These are phyloP conservation scores for Ranitomeya imitator DNA, from an alignment of 2,113 vertebrate species.

Conservation along the genomic window DNA sequence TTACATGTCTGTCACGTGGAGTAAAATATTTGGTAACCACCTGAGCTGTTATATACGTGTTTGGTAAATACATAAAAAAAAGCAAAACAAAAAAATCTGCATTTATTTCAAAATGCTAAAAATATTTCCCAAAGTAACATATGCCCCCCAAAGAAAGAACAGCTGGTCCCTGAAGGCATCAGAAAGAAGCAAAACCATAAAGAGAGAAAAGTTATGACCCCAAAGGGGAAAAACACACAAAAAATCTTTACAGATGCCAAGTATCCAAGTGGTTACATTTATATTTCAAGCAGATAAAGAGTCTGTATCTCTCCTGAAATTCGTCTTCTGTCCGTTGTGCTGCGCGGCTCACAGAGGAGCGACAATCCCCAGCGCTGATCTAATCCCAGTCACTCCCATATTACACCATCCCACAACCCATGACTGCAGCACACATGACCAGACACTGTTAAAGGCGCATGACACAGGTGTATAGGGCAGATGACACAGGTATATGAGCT, in stretches of 20 bases:
- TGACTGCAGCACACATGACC: constrained; percentile 14
- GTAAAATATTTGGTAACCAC: no score
- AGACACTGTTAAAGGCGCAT: not conserved
- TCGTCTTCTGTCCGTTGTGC: no score
- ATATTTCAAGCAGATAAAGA: not conserved
- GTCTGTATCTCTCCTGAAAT: not conserved
- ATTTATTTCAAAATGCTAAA: no score
- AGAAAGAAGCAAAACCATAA: no score
- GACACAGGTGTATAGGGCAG: constrained; percentile 1
- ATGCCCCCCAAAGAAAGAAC: no score
- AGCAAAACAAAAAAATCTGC: no score
- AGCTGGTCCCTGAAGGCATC: no score
- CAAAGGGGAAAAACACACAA: not conserved
- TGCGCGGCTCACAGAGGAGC: not conserved
- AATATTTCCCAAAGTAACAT: no score
- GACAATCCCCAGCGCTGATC: not conserved
- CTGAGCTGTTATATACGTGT: no score
- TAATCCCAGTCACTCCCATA: not conserved
- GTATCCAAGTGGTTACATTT: not conserved
- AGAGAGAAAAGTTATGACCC: no score
- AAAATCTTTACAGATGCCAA: not conserved
- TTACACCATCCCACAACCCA: not conserved
- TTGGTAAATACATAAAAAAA: no score
- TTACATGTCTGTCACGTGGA: no score
- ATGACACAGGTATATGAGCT: not conserved